A percentile compares a stretch with the other conserved stretches of the same genome.
Conservation (phyloP, 2,113 vertebrate genomes). For the Apteryx owenii region DNA sequence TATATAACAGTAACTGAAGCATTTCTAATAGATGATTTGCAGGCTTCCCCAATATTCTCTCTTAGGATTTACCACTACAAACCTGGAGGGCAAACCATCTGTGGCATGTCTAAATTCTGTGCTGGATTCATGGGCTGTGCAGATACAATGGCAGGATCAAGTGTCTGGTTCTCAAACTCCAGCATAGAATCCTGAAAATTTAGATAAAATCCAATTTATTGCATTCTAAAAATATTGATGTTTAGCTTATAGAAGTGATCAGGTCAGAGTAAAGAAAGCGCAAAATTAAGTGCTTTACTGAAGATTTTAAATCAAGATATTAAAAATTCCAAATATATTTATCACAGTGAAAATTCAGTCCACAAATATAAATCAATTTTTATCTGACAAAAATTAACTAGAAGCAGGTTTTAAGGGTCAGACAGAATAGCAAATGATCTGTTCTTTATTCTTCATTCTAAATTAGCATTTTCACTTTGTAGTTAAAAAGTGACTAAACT, state of each 20-base stretch:
- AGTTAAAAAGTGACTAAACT: background rate
- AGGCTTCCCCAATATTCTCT: background rate
- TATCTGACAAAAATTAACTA: background rate
- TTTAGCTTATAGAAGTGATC: background rate
- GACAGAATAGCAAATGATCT: background rate
- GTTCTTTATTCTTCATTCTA: background rate
- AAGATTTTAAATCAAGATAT: background rate
- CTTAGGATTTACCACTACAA: slow-evolving; percentile 65
- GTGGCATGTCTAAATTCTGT: slow-evolving; percentile 89
- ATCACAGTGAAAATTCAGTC: background rate
- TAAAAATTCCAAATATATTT: background rate
- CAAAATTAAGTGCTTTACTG: background rate
- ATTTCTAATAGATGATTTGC: background rate
- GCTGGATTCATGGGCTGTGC: slow-evolving; percentile 96
- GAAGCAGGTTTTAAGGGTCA: background rate
- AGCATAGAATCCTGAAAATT: slow-evolving; percentile 91
- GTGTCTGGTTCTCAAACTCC: slow-evolving; percentile 95
- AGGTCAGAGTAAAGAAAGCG: background rate
- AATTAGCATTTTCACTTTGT: background rate
- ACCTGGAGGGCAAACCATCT: slow-evolving; percentile 91
- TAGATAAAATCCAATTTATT: background rate
- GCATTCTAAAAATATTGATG: rapidly evolving
- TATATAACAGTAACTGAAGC: background rate
- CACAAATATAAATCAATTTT: background rate
- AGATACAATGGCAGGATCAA: slow-evolving; percentile 97